Evolutionary conservation across 2,113 vertebrate species (phyloP).

Genomic region (Onychostoma macrolepis): DNA sequence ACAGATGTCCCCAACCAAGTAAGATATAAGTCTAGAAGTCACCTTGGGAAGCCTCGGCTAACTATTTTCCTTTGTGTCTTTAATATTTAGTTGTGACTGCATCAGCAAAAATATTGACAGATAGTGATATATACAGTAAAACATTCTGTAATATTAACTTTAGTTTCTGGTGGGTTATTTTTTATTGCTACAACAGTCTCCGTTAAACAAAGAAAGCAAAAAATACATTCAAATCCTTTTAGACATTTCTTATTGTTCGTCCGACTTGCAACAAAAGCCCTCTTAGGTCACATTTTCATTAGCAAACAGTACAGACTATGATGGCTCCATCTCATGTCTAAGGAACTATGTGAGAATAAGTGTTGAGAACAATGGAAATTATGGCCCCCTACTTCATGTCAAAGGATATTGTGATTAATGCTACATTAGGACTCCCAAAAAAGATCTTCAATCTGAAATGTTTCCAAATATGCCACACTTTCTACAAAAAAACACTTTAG

Average conservation of each 20-base stretch:
- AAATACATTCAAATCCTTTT: neutral
- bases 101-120: conserved; percentile 3
- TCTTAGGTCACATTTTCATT: neutral
- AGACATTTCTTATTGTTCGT: neutral
- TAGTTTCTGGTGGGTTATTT: neutral
- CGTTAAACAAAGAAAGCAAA: neutral
- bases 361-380: neutral
- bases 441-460: neutral
- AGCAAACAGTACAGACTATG: conserved; percentile 5
- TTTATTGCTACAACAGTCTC: neutral
- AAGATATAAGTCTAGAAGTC: conserved; percentile 31
- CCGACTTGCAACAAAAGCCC: conserved; percentile 11
- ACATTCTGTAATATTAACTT: neutral
- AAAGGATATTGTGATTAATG: conserved; percentile 30
- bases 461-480: neutral
- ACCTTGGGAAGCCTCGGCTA: conserved; percentile 33
- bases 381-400: neutral
- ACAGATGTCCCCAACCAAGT: conserved; percentile 33
- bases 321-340: neutral
- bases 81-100: neutral
- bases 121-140: neutral
- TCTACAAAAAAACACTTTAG: neutral
- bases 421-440: neutral
- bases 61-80: neutral
- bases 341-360: neutral